These are phyloP conservation scores for Camponotus floridanus DNA, from an alignment of 1,140 invertebrate genomes.

Conservation along the genomic window DNA sequence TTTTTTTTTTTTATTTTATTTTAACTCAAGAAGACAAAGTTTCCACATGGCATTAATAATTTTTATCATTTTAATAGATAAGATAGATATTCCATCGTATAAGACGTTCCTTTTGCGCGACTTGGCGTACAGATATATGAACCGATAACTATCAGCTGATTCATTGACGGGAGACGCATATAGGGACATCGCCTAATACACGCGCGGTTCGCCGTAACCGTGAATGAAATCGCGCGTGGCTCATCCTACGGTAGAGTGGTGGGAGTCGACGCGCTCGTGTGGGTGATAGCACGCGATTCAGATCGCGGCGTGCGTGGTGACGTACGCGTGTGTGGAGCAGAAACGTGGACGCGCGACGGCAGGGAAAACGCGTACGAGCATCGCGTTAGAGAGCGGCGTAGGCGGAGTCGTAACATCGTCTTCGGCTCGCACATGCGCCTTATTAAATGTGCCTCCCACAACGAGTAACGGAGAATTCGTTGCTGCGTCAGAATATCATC, in stretches of 20 bases:
- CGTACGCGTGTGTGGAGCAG: constrained; percentile 37
- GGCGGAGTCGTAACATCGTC: constrained; percentile 77
- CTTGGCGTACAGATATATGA: not conserved
- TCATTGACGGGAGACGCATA: constrained; percentile 18
- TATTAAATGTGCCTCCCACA: constrained; percentile 78
- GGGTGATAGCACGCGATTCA: constrained; percentile 46
- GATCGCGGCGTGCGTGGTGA: constrained; percentile 47
- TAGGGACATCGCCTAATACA: constrained; percentile 42
- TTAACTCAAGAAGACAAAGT: not conserved
- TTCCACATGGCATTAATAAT: not conserved
- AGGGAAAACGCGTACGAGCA: constrained; percentile 59
- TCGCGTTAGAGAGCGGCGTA: constrained; percentile 69
- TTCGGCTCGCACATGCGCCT: constrained; percentile 77
- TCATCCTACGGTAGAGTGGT: constrained; percentile 53
- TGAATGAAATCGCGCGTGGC: constrained; percentile 76
- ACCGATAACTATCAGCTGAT: not conserved
- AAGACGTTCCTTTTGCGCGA: no score
- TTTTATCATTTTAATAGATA: not conserved
- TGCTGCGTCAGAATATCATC: not conserved
- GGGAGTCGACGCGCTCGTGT: constrained; percentile 63
- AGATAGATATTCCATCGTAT: no score
- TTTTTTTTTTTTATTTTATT: no score
- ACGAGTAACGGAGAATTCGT: constrained; percentile 38
- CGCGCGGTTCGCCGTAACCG: constrained; percentile 4
- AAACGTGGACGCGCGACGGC: constrained; percentile 41